phyloP scores from a whole-genome alignment of 2,113 vertebrate genomes.

The Leiothrix lutea region DNA sequence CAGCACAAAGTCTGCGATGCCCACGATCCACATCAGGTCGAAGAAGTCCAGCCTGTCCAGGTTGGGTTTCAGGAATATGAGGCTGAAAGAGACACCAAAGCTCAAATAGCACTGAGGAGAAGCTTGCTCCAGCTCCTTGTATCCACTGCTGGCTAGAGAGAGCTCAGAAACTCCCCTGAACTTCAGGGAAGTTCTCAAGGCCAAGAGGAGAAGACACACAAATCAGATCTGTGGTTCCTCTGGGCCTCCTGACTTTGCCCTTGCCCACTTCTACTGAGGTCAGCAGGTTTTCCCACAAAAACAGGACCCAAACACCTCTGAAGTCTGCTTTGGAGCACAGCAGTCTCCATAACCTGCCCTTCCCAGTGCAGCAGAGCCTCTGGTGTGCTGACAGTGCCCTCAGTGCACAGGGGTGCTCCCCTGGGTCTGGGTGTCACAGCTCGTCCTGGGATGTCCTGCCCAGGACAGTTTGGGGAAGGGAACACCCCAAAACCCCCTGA shows the following conservation, averaged over 20 bases:
- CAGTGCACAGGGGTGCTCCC: background rate
- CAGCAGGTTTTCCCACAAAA: background rate
- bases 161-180: background rate
- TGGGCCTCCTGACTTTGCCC: background rate
- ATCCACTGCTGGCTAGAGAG: background rate
- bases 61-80: constrained; percentile 92
- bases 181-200: background rate
- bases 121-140: background rate
- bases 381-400: background rate
- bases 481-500: background rate
- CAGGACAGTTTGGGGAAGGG: background rate
- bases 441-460: background rate
- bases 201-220: background rate
- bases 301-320: background rate
- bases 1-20: constrained; percentile 93
- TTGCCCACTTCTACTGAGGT: background rate
- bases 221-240: background rate
- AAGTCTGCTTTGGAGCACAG: background rate
- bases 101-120: background rate
- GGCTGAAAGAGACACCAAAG: constrained; percentile 70
- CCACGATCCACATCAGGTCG: constrained; percentile 93
- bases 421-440: background rate
- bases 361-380: background rate
- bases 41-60: constrained; percentile 92
- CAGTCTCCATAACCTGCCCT: background rate